Percentiles rank a stretch among this genome's conserved stretches.
Evolutionary conservation across 2,797 vertebrate species (phyloP).

Genomic region (Channallabes apus): DNA sequence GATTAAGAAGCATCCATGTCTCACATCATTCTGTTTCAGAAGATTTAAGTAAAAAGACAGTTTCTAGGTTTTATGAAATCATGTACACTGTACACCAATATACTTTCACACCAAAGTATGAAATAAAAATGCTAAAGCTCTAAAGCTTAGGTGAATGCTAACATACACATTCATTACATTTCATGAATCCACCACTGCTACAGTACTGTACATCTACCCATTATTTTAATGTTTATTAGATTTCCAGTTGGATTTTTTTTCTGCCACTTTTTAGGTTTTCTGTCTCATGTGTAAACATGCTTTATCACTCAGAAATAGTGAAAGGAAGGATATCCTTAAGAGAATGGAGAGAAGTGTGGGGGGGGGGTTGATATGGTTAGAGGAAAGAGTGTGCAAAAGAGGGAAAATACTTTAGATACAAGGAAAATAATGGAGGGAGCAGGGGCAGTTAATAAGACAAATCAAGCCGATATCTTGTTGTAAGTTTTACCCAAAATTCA

Average conservation of each 20-base stretch:
- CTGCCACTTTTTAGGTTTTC: background rate
- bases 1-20: background rate
- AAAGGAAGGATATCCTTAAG: conserved; percentile 14
- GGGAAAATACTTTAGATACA: background rate
- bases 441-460: background rate
- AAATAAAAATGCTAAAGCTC: background rate
- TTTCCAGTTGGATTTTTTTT: background rate
- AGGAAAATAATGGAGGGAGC: background rate
- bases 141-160: background rate
- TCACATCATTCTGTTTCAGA: background rate
- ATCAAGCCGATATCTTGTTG: conserved; percentile 1
- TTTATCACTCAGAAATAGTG: conserved; percentile 3
- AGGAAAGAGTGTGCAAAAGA: background rate
- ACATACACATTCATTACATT: background rate
- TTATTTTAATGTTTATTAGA: background rate
- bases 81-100: no score
- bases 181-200: background rate
- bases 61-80: background rate
- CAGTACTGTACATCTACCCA: background rate
- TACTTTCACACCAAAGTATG: no score
- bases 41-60: background rate
- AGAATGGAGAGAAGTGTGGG: background rate
- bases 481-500: conserved; percentile 6
- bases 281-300: background rate
- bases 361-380: conserved; percentile 14